Percentiles rank a stretch among this genome's conserved stretches.
These are phyloP conservation scores for Holacanthella duospinosa DNA, from an alignment of 2,888 invertebrate species.

Conservation along the genomic window DNA sequence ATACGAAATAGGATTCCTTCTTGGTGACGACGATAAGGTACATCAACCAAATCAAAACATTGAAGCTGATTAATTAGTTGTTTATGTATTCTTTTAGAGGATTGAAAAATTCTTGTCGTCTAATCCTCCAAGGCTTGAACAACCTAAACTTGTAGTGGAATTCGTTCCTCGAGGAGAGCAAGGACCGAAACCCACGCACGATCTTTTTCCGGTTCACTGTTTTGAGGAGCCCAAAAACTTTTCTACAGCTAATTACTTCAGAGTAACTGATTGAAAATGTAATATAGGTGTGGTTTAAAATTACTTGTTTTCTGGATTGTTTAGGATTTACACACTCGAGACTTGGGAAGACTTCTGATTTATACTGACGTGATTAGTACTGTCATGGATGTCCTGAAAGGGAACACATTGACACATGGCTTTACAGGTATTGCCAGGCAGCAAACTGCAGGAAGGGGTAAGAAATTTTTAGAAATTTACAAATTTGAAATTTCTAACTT, in stretches of 20 bases:
- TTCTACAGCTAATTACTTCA: conserved; percentile 72
- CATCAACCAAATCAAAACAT: background rate
- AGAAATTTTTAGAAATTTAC: too few relatives aligned
- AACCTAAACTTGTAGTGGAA: conserved; percentile 26
- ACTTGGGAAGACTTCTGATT: conserved; percentile 69
- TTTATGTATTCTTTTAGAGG: conserved; percentile 18
- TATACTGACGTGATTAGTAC: conserved; percentile 69
- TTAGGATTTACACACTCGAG: conserved; percentile 61
- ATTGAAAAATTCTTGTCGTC: conserved; percentile 26
- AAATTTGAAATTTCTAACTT: background rate
- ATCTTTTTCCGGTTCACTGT: conserved; percentile 24
- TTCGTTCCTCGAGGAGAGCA: conserved; percentile 29
- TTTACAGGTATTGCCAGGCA: conserved; percentile 66
- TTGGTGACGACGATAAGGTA: conserved; percentile 69
- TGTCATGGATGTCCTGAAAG: conserved; percentile 58
- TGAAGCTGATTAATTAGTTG: conserved; percentile 5
- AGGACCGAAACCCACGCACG: conserved; percentile 26
- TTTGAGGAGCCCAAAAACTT: conserved; percentile 60
- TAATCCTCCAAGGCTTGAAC: conserved; percentile 26
- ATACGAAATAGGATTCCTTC: conserved; percentile 60
- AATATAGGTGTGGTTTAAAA: background rate
- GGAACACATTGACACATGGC: conserved; percentile 56
- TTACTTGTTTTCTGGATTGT: conserved; percentile 17
- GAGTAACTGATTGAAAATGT: conserved; percentile 46
- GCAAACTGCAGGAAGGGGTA: conserved; percentile 60